These are phyloP conservation scores for Drosophila mercatorum DNA, from an alignment of 2,888 invertebrate genomes.

Conservation along the genomic window DNA sequence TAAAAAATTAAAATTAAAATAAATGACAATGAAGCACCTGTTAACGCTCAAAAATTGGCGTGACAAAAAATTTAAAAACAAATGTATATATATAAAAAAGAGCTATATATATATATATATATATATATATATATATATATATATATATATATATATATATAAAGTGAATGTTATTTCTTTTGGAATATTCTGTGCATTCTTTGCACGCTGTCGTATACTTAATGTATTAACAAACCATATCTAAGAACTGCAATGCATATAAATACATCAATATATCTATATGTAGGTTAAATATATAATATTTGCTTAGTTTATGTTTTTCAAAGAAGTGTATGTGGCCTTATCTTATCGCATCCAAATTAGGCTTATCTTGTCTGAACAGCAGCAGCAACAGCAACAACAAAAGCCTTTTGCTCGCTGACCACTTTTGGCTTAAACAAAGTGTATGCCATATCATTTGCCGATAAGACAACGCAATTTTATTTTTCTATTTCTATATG, in stretches of 20 bases:
- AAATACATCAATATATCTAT: conserved; percentile 29
- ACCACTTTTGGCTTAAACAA: conserved; percentile 68
- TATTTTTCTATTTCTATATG: conserved; percentile 4
- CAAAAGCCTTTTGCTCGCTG: conserved; percentile 43
- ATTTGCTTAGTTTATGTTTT: conserved; percentile 27
- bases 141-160: neutral
- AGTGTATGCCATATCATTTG: conserved; percentile 62
- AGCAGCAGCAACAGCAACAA: neutral
- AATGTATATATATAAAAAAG: neutral
- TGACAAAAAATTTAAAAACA: neutral
- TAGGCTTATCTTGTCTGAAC: conserved; percentile 56
- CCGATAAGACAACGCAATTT: conserved; percentile 57
- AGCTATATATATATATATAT: neutral
- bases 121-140: neutral
- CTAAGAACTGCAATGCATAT: conserved; percentile 2
- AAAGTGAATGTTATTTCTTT: neutral
- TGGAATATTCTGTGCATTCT: neutral
- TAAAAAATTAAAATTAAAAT: neutral
- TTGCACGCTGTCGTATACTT: conserved; percentile 4
- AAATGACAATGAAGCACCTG: neutral
- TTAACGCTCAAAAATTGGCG: neutral
- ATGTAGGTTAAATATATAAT: conserved; percentile 8
- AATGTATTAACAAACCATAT: neutral
- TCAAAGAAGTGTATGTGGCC: conserved; percentile 1
- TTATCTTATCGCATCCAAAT: conserved; percentile 59